These are phyloP conservation scores for Drosophila prosaltans DNA, from an alignment of 1,140 invertebrate genomes.

Conservation along the genomic window DNA sequence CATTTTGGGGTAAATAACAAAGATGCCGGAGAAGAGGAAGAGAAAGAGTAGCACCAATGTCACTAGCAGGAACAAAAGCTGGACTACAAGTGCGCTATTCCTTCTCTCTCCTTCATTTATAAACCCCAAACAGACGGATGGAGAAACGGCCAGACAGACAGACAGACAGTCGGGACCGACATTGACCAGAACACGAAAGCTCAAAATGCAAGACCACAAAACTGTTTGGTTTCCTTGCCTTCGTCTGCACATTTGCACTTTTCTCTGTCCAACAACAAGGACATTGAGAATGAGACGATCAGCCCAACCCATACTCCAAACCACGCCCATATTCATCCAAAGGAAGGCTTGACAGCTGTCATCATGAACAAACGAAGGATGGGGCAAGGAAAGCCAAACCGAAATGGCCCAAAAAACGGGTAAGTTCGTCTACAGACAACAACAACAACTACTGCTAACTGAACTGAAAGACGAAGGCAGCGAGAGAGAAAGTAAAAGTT, in stretches of 20 bases:
- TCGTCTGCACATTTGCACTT: constrained; percentile 59
- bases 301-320: neutral
- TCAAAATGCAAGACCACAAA: constrained; percentile 72
- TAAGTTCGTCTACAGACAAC: constrained; percentile 25
- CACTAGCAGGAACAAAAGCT: constrained; percentile 55
- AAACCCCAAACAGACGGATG: constrained; percentile 32
- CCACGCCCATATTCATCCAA: neutral
- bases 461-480: neutral
- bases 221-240: constrained; percentile 61
- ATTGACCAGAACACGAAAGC: constrained; percentile 40
- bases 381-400: constrained; percentile 6
- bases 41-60: constrained; percentile 23
- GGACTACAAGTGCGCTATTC: constrained; percentile 23
- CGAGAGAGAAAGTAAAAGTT: constrained; percentile 69
- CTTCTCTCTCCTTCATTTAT: constrained; percentile 41
- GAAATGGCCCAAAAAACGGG: constrained; percentile 50
- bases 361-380: constrained; percentile 32
- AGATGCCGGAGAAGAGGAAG: too few species aligned
- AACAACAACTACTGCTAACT: constrained; percentile 4
- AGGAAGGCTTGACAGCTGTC: constrained; percentile 42
- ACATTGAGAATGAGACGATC: neutral
- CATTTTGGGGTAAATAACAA: constrained; percentile 22
- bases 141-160: neutral
- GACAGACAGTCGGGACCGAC: constrained; percentile 41
- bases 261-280: constrained; percentile 33